These are phyloP conservation scores for Metridium senile DNA, from an alignment of 92 coral and sea anemone genomes.

Conservation along the genomic window DNA sequence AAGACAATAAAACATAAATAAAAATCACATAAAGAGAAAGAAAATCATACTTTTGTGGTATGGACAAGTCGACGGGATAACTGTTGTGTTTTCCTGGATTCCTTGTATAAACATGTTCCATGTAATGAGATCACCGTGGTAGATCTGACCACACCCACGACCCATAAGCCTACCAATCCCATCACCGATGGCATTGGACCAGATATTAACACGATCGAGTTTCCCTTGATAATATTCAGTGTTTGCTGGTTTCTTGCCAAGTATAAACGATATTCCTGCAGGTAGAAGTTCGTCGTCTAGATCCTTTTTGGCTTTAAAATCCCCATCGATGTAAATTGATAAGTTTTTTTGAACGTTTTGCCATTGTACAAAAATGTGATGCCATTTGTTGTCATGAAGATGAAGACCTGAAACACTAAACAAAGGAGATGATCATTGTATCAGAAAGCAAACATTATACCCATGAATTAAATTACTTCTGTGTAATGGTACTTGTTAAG, in stretches of 20 bases:
- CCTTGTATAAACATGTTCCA: constrained; percentile 29
- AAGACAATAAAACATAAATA: background rate
- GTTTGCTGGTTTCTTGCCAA: background rate
- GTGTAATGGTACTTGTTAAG: too few relatives aligned
- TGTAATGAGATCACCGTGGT: constrained; percentile 35
- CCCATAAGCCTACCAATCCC: constrained; percentile 8
- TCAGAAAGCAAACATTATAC: too few relatives aligned
- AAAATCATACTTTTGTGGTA: constrained; percentile 2
- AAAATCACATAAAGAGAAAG: background rate
- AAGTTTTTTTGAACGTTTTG: background rate
- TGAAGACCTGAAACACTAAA: background rate
- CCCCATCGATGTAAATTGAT: constrained; percentile 11
- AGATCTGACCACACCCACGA: constrained; percentile 24
- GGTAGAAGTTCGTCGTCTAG: background rate
- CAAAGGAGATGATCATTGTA: too few relatives aligned
- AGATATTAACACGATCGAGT: constrained; percentile 23
- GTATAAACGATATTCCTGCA: background rate
- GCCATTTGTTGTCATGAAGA: constrained; percentile 30
- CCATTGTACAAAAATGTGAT: constrained; percentile 35
- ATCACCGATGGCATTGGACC: constrained; percentile 20
- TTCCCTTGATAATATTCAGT: constrained; percentile 10
- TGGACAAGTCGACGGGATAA: constrained; percentile 22
- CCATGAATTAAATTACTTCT: too few relatives aligned
- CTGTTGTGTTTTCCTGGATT: constrained; percentile 3
- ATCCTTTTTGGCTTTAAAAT: background rate